Conservation (phyloP, 2,113 vertebrate genomes). For the Pavo muticus region DNA sequence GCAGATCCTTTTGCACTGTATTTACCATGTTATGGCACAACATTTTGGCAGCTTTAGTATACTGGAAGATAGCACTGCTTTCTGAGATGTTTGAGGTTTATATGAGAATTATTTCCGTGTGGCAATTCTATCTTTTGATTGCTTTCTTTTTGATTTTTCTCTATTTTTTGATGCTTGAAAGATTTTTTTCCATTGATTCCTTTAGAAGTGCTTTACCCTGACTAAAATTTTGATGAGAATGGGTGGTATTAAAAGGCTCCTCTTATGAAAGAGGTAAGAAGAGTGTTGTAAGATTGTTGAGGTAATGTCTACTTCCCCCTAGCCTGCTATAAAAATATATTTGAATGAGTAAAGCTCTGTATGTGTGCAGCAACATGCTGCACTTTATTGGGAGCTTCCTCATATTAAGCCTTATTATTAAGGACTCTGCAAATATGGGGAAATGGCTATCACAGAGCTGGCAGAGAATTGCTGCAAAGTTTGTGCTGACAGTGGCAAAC, state of each 20-base stretch:
- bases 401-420: neutral
- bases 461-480: neutral
- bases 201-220: neutral
- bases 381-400: neutral
- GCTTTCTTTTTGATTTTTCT: neutral
- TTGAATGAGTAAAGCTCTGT: neutral
- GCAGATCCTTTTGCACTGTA: neutral
- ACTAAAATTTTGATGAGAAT: neutral
- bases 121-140: neutral
- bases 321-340: neutral
- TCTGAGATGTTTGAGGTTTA: neutral
- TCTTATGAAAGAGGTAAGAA: neutral
- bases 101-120: neutral
- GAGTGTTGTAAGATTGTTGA: neutral
- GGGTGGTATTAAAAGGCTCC: neutral
- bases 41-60: neutral
- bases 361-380: neutral
- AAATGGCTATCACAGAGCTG: neutral
- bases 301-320: neutral
- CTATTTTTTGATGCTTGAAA: neutral
- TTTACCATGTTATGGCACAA: neutral
- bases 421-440: neutral
- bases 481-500: neutral
- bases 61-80: neutral
- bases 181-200: neutral